Conservation (phyloP, 2,797 vertebrate genomes). For the Halcyon chelicuti region DNA sequence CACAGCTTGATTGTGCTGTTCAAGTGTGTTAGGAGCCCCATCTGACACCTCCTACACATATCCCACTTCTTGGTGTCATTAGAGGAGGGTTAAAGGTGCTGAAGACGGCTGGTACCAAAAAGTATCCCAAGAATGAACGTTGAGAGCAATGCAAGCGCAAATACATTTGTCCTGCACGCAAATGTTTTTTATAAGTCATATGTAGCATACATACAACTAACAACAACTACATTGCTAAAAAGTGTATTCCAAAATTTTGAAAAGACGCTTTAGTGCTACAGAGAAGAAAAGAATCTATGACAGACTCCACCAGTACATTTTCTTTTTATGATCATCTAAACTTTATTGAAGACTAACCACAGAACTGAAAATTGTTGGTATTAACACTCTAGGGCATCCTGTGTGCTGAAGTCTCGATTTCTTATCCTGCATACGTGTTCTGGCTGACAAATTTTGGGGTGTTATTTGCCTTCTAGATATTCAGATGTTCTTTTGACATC, state of each 20-base stretch:
- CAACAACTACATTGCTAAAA: neutral
- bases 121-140: neutral
- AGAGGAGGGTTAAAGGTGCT: neutral
- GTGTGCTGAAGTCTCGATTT: conserved; percentile 32
- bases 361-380: conserved; percentile 64
- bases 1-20: neutral
- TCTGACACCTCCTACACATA: accelerated
- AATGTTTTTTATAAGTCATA: neutral
- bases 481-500: conserved; percentile 67
- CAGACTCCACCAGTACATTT: conserved; percentile 18
- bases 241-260: neutral
- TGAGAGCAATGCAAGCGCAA: neutral
- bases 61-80: neutral
- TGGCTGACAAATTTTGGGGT: conserved; percentile 73
- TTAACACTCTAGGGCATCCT: conserved; percentile 69
- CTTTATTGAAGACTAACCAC: conserved; percentile 58
- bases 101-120: neutral
- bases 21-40: neutral
- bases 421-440: conserved; percentile 69
- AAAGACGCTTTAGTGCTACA: neutral
- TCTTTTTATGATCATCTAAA: conserved; percentile 52
- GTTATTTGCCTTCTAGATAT: conserved; percentile 69
- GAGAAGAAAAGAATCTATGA: conserved; percentile 17
- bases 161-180: neutral
- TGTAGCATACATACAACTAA: neutral